Evolutionary conservation across 2,113 vertebrate genomes (phyloP).

Genomic region (Ahaetulla prasina): DNA sequence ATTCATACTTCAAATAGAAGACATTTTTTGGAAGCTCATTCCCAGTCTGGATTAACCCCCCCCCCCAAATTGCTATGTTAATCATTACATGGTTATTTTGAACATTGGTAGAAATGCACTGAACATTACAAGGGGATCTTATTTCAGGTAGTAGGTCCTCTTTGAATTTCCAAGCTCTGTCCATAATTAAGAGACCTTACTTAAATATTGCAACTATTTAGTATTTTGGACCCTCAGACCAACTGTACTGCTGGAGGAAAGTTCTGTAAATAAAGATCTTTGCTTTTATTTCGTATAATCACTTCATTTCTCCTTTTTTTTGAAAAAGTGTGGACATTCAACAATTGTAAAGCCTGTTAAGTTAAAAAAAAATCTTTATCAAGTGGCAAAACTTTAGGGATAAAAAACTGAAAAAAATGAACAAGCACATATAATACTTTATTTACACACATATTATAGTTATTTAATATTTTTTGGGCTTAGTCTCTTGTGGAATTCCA

Average conservation of each 20-base stretch:
- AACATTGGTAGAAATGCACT: background rate
- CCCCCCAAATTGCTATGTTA: background rate
- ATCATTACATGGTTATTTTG: background rate
- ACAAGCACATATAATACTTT: background rate
- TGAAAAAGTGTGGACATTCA: background rate
- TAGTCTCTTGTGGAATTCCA: background rate
- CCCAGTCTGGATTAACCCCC: background rate
- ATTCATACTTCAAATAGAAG: background rate
- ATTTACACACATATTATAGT: background rate
- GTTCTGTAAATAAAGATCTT: background rate
- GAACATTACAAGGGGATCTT: background rate
- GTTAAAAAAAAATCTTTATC: background rate
- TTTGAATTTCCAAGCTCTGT: background rate
- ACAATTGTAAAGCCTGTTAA: background rate
- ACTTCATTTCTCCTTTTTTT: background rate
- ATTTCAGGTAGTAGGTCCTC: background rate
- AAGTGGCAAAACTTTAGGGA: background rate
- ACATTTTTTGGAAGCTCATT: too few species aligned
- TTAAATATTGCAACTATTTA: background rate
- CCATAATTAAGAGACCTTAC: background rate
- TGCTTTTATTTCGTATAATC: background rate
- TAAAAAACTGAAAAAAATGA: background rate
- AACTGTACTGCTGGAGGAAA: background rate
- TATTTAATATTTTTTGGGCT: background rate
- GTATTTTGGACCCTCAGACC: background rate